A percentile compares a stretch with the other conserved stretches of the same genome.
Conservation (phyloP, 2,888 invertebrate genomes). For the Volucella zonaria region DNA sequence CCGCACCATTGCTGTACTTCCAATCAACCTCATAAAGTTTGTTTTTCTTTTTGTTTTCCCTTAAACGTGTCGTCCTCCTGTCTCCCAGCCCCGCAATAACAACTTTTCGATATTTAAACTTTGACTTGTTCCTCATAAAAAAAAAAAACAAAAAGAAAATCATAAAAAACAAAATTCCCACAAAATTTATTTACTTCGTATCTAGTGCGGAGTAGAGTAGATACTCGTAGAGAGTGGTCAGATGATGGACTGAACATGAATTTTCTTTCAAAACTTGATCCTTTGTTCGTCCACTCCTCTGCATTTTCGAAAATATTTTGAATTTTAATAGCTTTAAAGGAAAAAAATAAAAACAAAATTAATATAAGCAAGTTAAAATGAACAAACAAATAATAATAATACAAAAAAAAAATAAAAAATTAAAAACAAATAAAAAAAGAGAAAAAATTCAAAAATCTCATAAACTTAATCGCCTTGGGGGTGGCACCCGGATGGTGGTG, state of each 20-base stretch:
- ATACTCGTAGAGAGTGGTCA: no score
- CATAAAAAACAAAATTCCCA: not conserved
- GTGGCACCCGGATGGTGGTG: not conserved
- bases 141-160: conserved; percentile 18
- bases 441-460: conserved; percentile 22
- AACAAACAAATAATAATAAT: not conserved
- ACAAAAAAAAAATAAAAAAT: conserved; percentile 30
- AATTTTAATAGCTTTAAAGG: conserved; percentile 29
- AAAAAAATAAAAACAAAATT: conserved; percentile 30
- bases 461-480: conserved; percentile 51
- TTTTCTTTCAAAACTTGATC: conserved; percentile 30
- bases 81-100: conserved; percentile 7
- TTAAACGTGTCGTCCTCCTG: conserved; percentile 11
- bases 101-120: conserved; percentile 36
- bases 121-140: not conserved
- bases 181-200: conserved; percentile 33
- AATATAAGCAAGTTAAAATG: conserved; percentile 17
- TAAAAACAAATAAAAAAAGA: conserved; percentile 12
- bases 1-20: conserved; percentile 31
- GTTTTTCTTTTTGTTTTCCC: not conserved
- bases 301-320: conserved; percentile 22
- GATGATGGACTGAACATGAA: conserved; percentile 18
- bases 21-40: conserved; percentile 26
- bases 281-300: conserved; percentile 1
- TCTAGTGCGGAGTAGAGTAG: not conserved